Conservation (phyloP, 1,140 invertebrate genomes). For the Euwallacea similis region DNA sequence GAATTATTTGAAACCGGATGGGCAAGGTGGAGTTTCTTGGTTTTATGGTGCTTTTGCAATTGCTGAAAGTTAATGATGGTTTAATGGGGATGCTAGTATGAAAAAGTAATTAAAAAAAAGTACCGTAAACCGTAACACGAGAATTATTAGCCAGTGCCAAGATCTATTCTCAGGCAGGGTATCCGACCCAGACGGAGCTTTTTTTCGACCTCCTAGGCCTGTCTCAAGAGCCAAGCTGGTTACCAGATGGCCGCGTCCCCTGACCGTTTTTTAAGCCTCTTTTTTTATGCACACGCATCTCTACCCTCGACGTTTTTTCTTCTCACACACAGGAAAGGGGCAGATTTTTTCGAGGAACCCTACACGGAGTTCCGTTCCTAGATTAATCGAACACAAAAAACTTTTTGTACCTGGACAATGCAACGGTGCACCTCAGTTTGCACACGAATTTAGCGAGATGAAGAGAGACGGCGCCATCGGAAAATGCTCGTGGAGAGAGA, state of each 20-base stretch:
- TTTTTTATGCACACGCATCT: constrained; percentile 50
- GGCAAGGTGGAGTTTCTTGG: constrained; percentile 15
- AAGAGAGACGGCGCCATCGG: background rate
- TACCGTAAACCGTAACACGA: constrained; percentile 30
- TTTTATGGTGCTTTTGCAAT: too few relatives aligned
- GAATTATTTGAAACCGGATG: constrained; percentile 19
- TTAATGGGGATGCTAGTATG: too few relatives aligned
- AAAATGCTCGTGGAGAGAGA: constrained; percentile 1
- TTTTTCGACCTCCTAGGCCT: constrained; percentile 42
- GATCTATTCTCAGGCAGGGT: constrained; percentile 22
- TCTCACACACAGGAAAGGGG: constrained; percentile 48
- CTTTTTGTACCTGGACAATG: constrained; percentile 50
- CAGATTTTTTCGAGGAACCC: constrained; percentile 52
- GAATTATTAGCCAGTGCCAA: constrained; percentile 24
- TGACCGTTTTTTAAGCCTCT: constrained; percentile 52
- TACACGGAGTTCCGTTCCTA: constrained; percentile 51
- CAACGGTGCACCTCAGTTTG: constrained; percentile 49
- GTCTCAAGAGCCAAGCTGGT: constrained; percentile 50
- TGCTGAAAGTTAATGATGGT: too few relatives aligned
- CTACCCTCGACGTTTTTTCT: constrained; percentile 45
- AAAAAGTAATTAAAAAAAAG: constrained; percentile 7
- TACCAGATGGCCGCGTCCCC: constrained; percentile 51
- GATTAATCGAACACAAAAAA: constrained; percentile 50
- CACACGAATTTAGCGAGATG: constrained; percentile 38
- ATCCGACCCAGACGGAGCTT: constrained; percentile 23